Conservation (phyloP, 2,113 vertebrate genomes). For the Pelusios castaneus region DNA sequence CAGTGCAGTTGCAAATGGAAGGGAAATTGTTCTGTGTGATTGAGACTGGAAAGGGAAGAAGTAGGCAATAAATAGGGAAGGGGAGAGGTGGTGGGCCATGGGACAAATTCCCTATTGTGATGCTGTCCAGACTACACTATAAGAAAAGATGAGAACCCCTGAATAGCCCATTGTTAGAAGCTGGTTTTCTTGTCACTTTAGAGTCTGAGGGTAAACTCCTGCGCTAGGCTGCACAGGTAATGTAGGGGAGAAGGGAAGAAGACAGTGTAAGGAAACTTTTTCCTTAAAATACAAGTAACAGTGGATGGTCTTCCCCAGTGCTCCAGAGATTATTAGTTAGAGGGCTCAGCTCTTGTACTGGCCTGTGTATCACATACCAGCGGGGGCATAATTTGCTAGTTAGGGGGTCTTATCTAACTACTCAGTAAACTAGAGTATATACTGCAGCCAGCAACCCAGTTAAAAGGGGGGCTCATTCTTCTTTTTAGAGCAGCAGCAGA, state of each 20-base stretch:
- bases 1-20: neutral
- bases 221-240: neutral
- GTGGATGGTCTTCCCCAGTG: neutral
- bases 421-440: neutral
- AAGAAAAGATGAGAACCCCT: neutral
- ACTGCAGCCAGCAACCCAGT: neutral
- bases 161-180: neutral
- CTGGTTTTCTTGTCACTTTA: neutral
- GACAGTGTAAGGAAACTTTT: neutral
- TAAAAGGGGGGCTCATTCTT: neutral
- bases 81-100: neutral
- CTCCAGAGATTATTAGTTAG: neutral
- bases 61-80: fast-evolving
- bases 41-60: neutral
- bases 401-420: neutral
- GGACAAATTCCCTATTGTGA: neutral
- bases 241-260: neutral
- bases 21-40: neutral
- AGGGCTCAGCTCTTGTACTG: neutral
- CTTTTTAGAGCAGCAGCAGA: neutral
- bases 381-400: neutral
- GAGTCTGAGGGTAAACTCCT: neutral
- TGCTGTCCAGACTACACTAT: neutral
- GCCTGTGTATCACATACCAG: neutral
- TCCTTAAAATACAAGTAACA: neutral